Evolutionary conservation across 2,888 invertebrate species (phyloP).

Genomic region (Troides oblongomaculatus): DNA sequence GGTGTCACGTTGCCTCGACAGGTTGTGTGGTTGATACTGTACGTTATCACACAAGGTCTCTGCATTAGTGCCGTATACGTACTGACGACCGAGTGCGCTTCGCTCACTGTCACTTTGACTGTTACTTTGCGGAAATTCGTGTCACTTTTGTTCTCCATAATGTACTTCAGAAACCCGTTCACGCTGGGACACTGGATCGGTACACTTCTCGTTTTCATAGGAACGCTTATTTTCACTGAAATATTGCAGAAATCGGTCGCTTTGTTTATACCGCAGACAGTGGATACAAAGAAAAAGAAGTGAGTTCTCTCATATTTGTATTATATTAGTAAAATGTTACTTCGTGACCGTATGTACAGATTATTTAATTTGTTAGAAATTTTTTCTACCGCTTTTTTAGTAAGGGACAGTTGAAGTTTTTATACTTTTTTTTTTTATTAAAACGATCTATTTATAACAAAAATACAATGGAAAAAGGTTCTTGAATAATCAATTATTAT

Average conservation of each 20-base stretch:
- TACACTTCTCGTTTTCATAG: constrained; percentile 92
- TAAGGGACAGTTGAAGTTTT: too few relatives aligned
- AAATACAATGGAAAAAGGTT: not conserved
- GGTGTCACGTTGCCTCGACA: constrained; percentile 85
- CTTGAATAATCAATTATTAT: not conserved
- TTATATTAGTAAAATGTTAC: not conserved
- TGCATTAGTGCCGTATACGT: constrained; percentile 98
- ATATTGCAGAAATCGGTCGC: constrained; percentile 77
- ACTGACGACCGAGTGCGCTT: constrained; percentile 95
- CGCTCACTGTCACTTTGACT: constrained; percentile 96
- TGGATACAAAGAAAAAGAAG: constrained; percentile 57
- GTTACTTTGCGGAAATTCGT: constrained; percentile 97
- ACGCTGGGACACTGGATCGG: constrained; percentile 95
- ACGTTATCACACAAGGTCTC: constrained; percentile 92
- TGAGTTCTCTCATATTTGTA: constrained; percentile 34
- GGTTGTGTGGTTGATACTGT: constrained; percentile 88
- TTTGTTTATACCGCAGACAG: constrained; percentile 51
- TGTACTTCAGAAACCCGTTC: constrained; percentile 97
- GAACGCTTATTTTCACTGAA: constrained; percentile 96
- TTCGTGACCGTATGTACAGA: constrained; percentile 13
- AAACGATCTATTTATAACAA: not conserved
- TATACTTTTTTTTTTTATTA: too few relatives aligned
- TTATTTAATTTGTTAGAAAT: not conserved
- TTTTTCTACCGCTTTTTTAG: not conserved
- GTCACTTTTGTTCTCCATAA: constrained; percentile 95